phyloP scores from a whole-genome alignment of 2,888 invertebrate genomes.

The Philopedon plagiatum region DNA sequence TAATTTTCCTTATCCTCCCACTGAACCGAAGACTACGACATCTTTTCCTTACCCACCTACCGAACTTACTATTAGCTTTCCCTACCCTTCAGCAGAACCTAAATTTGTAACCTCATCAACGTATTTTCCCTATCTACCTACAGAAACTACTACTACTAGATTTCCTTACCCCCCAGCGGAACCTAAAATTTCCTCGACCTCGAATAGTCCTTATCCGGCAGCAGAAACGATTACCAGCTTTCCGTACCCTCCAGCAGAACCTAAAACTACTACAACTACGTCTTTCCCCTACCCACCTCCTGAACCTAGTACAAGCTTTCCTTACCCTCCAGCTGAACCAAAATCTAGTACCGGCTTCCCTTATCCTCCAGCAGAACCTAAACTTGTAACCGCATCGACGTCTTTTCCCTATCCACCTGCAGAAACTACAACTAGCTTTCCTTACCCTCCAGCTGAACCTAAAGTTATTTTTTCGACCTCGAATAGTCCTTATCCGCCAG shows the following conservation, averaged over 20 bases:
- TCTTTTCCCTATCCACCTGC: constrained; percentile 32
- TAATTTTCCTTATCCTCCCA: constrained; percentile 7
- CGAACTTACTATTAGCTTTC: constrained; percentile 8
- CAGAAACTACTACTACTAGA: constrained; percentile 4
- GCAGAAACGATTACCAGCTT: constrained; percentile 24
- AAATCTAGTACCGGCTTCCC: constrained; percentile 12
- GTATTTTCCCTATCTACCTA: constrained; percentile 28
- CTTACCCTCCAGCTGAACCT: constrained; percentile 37
- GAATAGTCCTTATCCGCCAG: constrained; percentile 29
- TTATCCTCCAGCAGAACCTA: constrained; percentile 35
- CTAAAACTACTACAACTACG: neutral
- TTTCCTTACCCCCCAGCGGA: constrained; percentile 38
- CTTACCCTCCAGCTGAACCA: constrained; percentile 19
- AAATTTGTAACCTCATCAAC: constrained; percentile 2
- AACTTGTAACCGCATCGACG: neutral
- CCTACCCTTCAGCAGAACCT: constrained; percentile 36
- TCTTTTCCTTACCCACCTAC: constrained; percentile 33
- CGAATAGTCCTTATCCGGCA: constrained; percentile 31
- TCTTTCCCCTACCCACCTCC: constrained; percentile 1
- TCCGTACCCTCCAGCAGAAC: constrained; percentile 39
- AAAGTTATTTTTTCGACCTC: neutral
- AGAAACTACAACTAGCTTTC: constrained; percentile 16
- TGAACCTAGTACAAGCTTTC: neutral
- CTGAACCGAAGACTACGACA: constrained; percentile 12
- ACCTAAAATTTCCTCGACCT: neutral